Evolutionary conservation across 1,140 invertebrate species (phyloP).

Genomic region (Thaumetopoea pityocampa): DNA sequence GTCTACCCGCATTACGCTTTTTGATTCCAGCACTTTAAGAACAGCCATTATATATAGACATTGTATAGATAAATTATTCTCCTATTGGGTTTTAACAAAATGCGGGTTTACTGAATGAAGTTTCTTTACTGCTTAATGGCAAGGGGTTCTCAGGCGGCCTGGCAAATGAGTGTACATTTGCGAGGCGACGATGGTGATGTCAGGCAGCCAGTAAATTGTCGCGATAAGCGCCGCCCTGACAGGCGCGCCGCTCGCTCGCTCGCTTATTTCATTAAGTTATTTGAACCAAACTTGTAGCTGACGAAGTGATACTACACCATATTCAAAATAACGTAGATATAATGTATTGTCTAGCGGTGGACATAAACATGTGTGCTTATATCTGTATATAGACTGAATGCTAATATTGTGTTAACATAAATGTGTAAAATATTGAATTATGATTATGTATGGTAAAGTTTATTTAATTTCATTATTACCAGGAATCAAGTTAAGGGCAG

Average conservation of each 20-base stretch:
- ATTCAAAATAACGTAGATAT: neutral
- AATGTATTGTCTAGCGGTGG: neutral
- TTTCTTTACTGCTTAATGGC: slow-evolving; percentile 38
- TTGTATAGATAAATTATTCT: too few relatives aligned
- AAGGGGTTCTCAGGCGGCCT: slow-evolving; percentile 53
- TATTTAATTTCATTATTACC: too few relatives aligned
- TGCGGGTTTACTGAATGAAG: slow-evolving; percentile 25
- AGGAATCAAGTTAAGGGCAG: too few relatives aligned
- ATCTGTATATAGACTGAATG: too few relatives aligned
- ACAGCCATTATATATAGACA: too few relatives aligned
- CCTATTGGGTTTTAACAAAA: slow-evolving; percentile 5
- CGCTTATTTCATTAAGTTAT: slow-evolving; percentile 58
- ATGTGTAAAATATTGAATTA: too few relatives aligned
- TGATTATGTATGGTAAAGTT: too few relatives aligned
- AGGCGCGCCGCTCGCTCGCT: slow-evolving; percentile 38
- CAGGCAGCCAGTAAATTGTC: slow-evolving; percentile 61
- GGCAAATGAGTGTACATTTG: slow-evolving; percentile 55
- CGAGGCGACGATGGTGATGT: slow-evolving; percentile 57
- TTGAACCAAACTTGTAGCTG: slow-evolving; percentile 38
- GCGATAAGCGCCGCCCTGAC: slow-evolving; percentile 56
- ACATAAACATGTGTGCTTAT: too few relatives aligned
- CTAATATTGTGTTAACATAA: too few relatives aligned
- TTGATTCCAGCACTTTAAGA: too few relatives aligned
- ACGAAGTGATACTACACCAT: slow-evolving; percentile 25
- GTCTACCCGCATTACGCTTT: too few relatives aligned